Evolutionary conservation across 2,113 vertebrate genomes (phyloP).

Genomic region (Cyprinus carpio): DNA sequence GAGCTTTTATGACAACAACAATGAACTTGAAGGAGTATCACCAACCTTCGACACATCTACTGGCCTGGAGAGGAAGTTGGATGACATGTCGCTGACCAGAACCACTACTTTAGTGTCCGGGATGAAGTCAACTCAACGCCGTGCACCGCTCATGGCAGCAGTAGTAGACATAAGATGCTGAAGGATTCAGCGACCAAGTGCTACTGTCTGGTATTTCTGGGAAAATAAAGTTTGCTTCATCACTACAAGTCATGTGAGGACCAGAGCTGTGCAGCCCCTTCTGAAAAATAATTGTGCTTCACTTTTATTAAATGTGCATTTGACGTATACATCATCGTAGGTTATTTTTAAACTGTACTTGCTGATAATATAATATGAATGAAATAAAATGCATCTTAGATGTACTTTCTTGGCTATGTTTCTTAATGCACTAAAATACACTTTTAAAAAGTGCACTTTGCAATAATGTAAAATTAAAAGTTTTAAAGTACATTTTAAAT

Average conservation of each 20-base stretch:
- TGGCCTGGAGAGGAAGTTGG: slow-evolving; percentile 91
- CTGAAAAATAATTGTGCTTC: background rate
- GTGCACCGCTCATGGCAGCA: slow-evolving; percentile 93
- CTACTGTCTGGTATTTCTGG: slow-evolving; percentile 86
- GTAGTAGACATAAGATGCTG: slow-evolving; percentile 95
- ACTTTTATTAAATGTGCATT: background rate
- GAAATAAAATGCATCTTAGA: background rate
- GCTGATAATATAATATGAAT: no score
- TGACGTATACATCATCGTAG: no score
- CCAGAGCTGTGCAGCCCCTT: background rate
- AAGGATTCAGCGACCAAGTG: slow-evolving; percentile 88
- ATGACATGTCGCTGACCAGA: slow-evolving; percentile 95
- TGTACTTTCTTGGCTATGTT: no score
- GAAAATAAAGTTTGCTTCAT: background rate
- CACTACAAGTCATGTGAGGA: background rate
- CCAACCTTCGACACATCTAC: slow-evolving; percentile 93
- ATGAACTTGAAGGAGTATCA: no score
- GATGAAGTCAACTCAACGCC: slow-evolving; percentile 90
- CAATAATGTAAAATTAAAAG: no score
- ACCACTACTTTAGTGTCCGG: slow-evolving; percentile 87
- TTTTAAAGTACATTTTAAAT: no score
- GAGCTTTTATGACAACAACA: no score
- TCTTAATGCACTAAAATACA: no score
- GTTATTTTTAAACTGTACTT: no score
- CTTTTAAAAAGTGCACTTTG: no score